Conservation (phyloP, 2,888 invertebrate species). For the Liposcelis brunnea region DNA sequence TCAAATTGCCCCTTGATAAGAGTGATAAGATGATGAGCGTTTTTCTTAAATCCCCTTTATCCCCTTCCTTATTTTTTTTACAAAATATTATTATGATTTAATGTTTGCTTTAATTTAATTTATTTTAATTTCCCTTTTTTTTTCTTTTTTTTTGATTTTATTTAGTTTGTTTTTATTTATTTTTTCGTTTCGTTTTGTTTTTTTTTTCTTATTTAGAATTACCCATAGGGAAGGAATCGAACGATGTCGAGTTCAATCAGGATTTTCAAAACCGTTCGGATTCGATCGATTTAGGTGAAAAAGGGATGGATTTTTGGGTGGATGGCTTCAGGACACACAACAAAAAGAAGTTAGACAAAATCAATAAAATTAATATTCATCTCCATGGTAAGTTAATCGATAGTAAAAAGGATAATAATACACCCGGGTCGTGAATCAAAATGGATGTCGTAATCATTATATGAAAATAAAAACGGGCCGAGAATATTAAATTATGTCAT, state of each 20-base stretch:
- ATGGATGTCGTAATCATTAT: background rate
- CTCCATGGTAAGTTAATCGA: slow-evolving; percentile 49
- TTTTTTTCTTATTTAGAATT: slow-evolving; percentile 16
- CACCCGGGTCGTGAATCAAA: background rate
- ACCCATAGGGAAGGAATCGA: background rate
- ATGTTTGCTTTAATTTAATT: no score
- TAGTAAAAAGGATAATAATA: background rate
- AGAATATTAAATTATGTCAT: no score
- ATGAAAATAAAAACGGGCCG: background rate
- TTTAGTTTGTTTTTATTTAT: slow-evolving; percentile 13
- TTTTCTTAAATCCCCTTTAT: no score
- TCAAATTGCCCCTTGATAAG: no score
- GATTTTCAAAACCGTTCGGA: slow-evolving; percentile 12
- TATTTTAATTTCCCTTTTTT: background rate
- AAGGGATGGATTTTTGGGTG: slow-evolving; percentile 21
- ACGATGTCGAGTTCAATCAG: slow-evolving; percentile 11
- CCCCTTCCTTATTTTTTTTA: no score
- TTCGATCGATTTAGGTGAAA: slow-evolving; percentile 15
- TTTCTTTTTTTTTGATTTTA: slow-evolving; percentile 13
- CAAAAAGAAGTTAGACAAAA: slow-evolving; percentile 47
- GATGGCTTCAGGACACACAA: slow-evolving; percentile 22
- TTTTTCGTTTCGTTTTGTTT: slow-evolving; percentile 14
- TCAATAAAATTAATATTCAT: slow-evolving; percentile 66
- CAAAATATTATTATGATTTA: no score
- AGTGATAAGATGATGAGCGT: no score